Evolutionary conservation across 2,113 vertebrate genomes (phyloP), one percentile per base, ranked within the genome.

Genomic region (Hucho hucho): DNA sequence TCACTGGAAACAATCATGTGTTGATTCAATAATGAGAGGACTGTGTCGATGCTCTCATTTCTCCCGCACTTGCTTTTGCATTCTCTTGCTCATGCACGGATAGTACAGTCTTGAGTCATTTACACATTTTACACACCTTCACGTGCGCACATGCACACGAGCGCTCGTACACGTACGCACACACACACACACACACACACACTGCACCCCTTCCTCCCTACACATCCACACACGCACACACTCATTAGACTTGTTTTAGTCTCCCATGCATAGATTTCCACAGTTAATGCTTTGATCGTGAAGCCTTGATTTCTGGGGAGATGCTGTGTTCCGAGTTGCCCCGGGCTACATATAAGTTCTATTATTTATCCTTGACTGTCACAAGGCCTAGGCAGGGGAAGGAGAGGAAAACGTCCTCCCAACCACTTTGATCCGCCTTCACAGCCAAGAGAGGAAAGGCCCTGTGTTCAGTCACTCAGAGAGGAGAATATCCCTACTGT

Each of bases 281-380:
- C 76, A 63, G 76, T 61, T 76, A 75, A 82, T 83, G 76, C 70
- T 91, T 89, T 89, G 87, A 90, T 89, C 77, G 76, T 6, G 46
- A 61, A 69, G 64, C 69, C 78, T 77, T 82, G 69, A 75, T 79
- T 87, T 78, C 29, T 79, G 7, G 64, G 3, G 63, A 58, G 63
- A 61, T 26, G 61, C 74, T 75, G 70, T 63, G 70, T 73, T 82
- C 76, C 56, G 29, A 0, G 46, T 49, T 9, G 78, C 83, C 80
- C 76, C 53, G 0, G 74, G 81, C 79, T 76, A 59, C 26, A 11
- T 77, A 80, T 79, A 70, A 83, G 79, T 77, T 89, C 28, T 76
- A 84, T 89, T 89, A 90, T 90, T 87, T 76, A 89, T 89, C 75
- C 49, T 24, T 2, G 25, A 80, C 73, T 81, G 72, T 84, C 72